phyloP scores from a whole-genome alignment of 2,888 invertebrate species.

The Drosophila mulleri region DNA sequence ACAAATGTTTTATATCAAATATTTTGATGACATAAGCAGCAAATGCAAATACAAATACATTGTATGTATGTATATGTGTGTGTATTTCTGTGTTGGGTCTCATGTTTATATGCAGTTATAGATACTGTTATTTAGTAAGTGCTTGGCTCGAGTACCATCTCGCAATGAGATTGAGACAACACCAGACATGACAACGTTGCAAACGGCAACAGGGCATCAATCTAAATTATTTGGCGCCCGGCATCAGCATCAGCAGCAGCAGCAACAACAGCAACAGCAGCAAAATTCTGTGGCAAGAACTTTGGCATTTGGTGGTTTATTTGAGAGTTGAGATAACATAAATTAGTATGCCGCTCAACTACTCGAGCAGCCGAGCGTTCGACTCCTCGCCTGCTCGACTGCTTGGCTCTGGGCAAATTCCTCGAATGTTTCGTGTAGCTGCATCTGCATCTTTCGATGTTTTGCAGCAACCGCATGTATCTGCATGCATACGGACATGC shows the following conservation, averaged over 20 bases:
- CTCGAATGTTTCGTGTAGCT: conserved; percentile 16
- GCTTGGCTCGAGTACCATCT: conserved; percentile 21
- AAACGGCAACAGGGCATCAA: conserved; percentile 31
- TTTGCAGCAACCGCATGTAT: conserved; percentile 29
- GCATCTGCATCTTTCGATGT: conserved; percentile 31
- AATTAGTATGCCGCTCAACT: conserved; percentile 57
- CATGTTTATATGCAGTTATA: conserved; percentile 10
- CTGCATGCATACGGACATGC: conserved; percentile 14
- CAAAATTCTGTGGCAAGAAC: conserved; percentile 33
- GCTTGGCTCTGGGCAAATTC: conserved; percentile 20
- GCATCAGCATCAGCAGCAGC: neutral
- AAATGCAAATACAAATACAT: conserved; percentile 19
- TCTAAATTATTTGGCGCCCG: conserved; percentile 44
- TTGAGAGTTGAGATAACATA: conserved; percentile 49
- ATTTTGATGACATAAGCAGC: conserved; percentile 2
- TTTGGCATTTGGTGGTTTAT: conserved; percentile 52
- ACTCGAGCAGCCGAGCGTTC: neutral
- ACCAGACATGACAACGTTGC: conserved; percentile 23
- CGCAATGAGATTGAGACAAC: conserved; percentile 34
- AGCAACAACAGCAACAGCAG: neutral
- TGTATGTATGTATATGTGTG: neutral
- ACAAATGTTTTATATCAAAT: neutral
- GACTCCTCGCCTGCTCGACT: neutral
- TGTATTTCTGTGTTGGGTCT: neutral
- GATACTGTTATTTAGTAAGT: conserved; percentile 21